Base-by-base conservation (phyloP, 2,888 invertebrate genomes). In the Ceramica pisi region DNA sequence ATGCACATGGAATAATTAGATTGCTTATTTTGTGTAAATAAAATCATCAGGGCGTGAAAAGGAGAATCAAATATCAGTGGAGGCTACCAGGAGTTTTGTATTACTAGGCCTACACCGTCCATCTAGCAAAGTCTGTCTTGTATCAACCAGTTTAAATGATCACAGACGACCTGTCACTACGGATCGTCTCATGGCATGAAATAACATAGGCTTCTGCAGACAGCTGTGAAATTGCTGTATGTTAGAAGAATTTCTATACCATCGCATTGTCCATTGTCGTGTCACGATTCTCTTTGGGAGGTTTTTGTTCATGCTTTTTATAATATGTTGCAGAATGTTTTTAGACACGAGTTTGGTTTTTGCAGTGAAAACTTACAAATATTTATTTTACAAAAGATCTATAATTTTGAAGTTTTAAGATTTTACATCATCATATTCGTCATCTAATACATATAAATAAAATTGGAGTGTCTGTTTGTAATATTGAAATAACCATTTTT, bases 1-100 rank as follows among this genome's bases (percentile, higher is more conserved):
- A 50, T 64, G 46, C 64, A 60, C 44, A n/a, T 55, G 23, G 21
- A 65, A 62, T 31, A 46, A 71, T 64, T 55, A 71, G 26, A 50
- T 7, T 16, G n/a, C 14, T 14, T 62, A 14, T 64, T 73, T 35
- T 23, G 26, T 35, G 10, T 48, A 35, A 41, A 60, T 60, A 2
- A 4, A 14, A 38, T 19, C 8, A 12, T 48, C 23, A 56, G n/a
- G n/a, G 16, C 8, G n/a, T 41, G 21, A 46, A 21, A 2, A 46
- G 3, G 14, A 14, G n/a, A n/a, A 56, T 56, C 56, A 35, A 16
- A 35, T 56, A 56, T n/a, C 35, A 0, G 56, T 10, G 56, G 56
- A 10, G 35, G 35, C 38, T 38, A 21, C 14, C 21, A 38, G 35
- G 4, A 35, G n/a, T 5, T 57, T 14, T 16, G 19, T 8, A 35